These are phyloP conservation scores for Pogonocichla stellata DNA, from an alignment of 2,113 vertebrate genomes.

Conservation along the genomic window DNA sequence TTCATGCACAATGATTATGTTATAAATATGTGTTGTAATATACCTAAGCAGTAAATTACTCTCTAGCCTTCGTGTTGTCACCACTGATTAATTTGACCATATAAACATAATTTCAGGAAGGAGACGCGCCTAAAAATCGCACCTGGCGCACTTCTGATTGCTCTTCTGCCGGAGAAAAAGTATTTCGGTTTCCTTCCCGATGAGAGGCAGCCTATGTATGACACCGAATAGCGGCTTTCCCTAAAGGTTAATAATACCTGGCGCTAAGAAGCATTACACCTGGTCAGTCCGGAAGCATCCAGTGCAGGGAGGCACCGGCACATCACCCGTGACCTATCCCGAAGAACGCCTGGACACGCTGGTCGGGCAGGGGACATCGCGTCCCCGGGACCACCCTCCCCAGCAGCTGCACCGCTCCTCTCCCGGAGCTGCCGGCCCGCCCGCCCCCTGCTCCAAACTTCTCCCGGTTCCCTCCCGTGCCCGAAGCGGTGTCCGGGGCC, in stretches of 20 bases:
- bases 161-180: not conserved
- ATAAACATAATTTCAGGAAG: not conserved
- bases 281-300: not conserved
- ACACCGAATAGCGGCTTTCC: not conserved
- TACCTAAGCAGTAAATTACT: not conserved
- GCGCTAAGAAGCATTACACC: not conserved
- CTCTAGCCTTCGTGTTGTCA: not conserved
- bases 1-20: not conserved
- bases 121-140: not conserved
- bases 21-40: not conserved
- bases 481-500: not conserved
- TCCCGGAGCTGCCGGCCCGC: not conserved
- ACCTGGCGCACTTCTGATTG: not conserved
- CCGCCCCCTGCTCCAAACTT: accelerated
- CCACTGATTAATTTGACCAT: not conserved
- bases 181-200: not conserved
- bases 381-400: not conserved
- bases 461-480: not conserved
- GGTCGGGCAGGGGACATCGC: not conserved
- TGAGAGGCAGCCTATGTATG: not conserved
- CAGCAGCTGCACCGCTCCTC: not conserved
- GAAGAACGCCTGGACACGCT: not conserved
- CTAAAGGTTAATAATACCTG: not conserved
- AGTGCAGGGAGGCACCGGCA: not conserved
- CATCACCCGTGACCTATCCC: not conserved